These are phyloP conservation scores for Dufourea novaeangliae DNA, from an alignment of 1,140 invertebrate species.

Conservation along the genomic window DNA sequence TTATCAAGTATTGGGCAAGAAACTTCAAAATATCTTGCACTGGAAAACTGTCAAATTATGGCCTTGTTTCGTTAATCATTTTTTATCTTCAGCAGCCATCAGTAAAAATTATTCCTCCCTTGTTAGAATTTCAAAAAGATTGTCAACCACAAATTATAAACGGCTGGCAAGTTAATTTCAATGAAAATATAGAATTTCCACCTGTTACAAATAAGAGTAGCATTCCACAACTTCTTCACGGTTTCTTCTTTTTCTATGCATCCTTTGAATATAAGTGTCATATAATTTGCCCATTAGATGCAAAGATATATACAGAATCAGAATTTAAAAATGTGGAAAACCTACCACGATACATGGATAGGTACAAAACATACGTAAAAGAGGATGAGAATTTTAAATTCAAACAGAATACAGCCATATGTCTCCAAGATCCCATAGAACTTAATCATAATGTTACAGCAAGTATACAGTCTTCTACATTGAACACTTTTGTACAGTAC, in stretches of 20 bases:
- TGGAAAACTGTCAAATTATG: conserved; percentile 84
- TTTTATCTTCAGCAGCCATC: conserved; percentile 85
- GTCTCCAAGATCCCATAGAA: conserved; percentile 86
- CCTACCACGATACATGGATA: conserved; percentile 74
- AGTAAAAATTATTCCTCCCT: conserved; percentile 77
- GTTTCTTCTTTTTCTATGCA: conserved; percentile 84
- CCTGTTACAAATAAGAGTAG: conserved; percentile 56
- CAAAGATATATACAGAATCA: conserved; percentile 75
- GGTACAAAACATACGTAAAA: conserved; percentile 79
- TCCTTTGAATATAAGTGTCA: conserved; percentile 80
- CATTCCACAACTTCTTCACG: conserved; percentile 80
- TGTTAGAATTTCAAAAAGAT: conserved; percentile 74
- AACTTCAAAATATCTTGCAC: conserved; percentile 81
- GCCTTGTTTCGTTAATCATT: conserved; percentile 83
- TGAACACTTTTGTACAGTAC: conserved; percentile 63
- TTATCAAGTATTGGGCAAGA: conserved; percentile 87
- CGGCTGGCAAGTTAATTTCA: conserved; percentile 82
- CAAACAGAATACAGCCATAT: conserved; percentile 75
- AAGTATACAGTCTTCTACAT: conserved; percentile 59
- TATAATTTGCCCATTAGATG: conserved; percentile 83
- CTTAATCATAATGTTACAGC: conserved; percentile 82
- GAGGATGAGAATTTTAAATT: conserved; percentile 70
- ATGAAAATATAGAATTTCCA: conserved; percentile 52
- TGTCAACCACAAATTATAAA: conserved; percentile 68
- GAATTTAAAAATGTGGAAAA: conserved; percentile 75